Base-by-base conservation (phyloP, 1,140 invertebrate species). In the Drosophila ananassae region DNA sequence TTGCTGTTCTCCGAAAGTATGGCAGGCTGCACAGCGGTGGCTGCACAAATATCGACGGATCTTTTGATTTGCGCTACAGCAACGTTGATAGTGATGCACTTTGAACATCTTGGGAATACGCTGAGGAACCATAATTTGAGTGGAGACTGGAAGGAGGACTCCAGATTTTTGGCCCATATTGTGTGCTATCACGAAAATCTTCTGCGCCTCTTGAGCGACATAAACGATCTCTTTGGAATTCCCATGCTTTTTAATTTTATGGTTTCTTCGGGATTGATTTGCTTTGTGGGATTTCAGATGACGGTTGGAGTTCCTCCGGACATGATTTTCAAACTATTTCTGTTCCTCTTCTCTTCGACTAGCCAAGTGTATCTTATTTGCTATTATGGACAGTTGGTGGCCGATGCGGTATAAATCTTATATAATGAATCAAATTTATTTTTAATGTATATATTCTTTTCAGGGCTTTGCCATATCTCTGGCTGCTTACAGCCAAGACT, bases 201-300 rank as follows among this genome's bases (percentile, higher is more conserved):
- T 0, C 37, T 75, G 9, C 25, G 37, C 1, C 32, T 89, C 2
- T 64, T 69, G 1, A 44, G 53, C 2, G 41, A 60, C 13, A 22
- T 82, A 0, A 90, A 90, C 30, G 47, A 77, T 13, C 59, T 87
- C 2, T 90, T 90, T 8, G 81, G 81, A 2, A 39, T 90, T 1
- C 81, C 87, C 0, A 9, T 90, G 12, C 24, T 90, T 0, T 22
- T 85, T 2, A 90, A 90, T 61, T 90, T 90, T 28, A 54, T 83
- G 46, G 72, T 90, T 0, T 90, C 87, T 0, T 73, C 85, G 8
- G 87, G 90, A 51, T 71, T 90, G 6, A 85, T 90, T 13, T 90
- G 87, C n/a, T 90, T 90, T 75, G 87, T 90, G 21, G 87, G 85
- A 0, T 90, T 90, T 41, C 87, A 90, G 41, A 76, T 89, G 75